Conservation (phyloP, 1,140 invertebrate species). For the Hypothenemus hampei region DNA sequence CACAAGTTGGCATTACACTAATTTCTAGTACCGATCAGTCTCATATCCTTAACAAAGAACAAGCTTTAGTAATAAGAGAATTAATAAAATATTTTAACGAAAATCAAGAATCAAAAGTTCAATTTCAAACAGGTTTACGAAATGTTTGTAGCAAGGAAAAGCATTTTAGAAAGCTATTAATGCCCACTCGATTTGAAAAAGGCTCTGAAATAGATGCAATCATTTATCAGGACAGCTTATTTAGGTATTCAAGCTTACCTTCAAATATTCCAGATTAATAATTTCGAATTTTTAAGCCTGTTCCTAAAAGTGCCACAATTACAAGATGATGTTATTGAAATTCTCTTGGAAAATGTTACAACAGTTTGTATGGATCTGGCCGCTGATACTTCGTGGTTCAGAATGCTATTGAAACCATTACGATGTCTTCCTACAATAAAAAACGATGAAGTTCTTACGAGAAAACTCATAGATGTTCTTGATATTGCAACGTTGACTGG, state of each 20-base stretch:
- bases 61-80: slow-evolving; percentile 38
- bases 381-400: slow-evolving; percentile 30
- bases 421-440: slow-evolving; percentile 39
- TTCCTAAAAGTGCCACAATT: slow-evolving; percentile 47
- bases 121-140: slow-evolving; percentile 44
- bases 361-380: slow-evolving; percentile 26
- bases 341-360: slow-evolving; percentile 45
- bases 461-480: slow-evolving; percentile 38
- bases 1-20: slow-evolving; percentile 11
- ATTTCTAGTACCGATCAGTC: slow-evolving; percentile 21
- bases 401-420: slow-evolving; percentile 35
- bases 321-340: slow-evolving; percentile 44
- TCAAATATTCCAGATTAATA: not conserved
- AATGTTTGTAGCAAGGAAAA: slow-evolving; percentile 40
- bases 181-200: slow-evolving; percentile 32
- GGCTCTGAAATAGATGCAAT: slow-evolving; percentile 17
- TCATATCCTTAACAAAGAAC: slow-evolving; percentile 37
- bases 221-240: slow-evolving; percentile 46
- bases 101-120: slow-evolving; percentile 37
- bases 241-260: slow-evolving; percentile 23
- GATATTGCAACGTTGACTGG: slow-evolving; percentile 35
- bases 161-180: slow-evolving; percentile 42
- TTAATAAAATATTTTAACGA: slow-evolving; percentile 37
- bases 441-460: slow-evolving; percentile 27
- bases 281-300: slow-evolving; percentile 32